Evolutionary conservation across 2,797 vertebrate genomes (phyloP).

Genomic region (Leptoclinus maculatus): DNA sequence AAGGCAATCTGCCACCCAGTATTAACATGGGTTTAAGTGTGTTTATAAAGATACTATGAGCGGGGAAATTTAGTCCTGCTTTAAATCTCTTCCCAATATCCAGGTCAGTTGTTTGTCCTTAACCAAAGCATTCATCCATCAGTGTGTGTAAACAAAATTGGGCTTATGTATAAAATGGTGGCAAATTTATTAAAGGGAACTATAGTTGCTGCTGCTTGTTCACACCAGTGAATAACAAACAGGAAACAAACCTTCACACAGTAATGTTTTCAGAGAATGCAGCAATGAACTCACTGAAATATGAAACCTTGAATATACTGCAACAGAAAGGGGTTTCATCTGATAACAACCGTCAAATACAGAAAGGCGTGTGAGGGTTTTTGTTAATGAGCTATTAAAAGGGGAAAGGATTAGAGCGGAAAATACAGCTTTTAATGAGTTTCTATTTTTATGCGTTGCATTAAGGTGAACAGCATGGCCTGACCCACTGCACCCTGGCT

Average conservation of each 20-base stretch:
- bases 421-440: conserved; percentile 62
- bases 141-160: background rate
- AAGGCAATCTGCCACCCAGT: conserved; percentile 61
- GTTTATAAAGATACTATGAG: conserved; percentile 37
- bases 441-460: conserved; percentile 63
- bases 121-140: background rate
- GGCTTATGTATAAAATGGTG: background rate
- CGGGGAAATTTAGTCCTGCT: conserved; percentile 21
- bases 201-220: background rate
- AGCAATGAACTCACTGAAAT: background rate
- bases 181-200: background rate
- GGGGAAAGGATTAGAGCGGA: conserved; percentile 53
- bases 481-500: conserved; percentile 34
- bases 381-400: conserved; percentile 58
- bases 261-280: background rate
- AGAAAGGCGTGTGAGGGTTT: conserved; percentile 27
- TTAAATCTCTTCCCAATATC: conserved; percentile 41
- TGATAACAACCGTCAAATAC: conserved; percentile 22
- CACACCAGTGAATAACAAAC: background rate
- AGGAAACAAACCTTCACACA: background rate
- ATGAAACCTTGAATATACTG: conserved; percentile 1
- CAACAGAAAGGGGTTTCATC: conserved; percentile 21
- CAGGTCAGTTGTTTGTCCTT: conserved; percentile 36
- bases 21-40: conserved; percentile 59
- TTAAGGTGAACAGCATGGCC: conserved; percentile 49